These are phyloP conservation scores for Onychomys arenicola DNA, from an alignment of 2,797 vertebrate genomes.

Conservation along the genomic window DNA sequence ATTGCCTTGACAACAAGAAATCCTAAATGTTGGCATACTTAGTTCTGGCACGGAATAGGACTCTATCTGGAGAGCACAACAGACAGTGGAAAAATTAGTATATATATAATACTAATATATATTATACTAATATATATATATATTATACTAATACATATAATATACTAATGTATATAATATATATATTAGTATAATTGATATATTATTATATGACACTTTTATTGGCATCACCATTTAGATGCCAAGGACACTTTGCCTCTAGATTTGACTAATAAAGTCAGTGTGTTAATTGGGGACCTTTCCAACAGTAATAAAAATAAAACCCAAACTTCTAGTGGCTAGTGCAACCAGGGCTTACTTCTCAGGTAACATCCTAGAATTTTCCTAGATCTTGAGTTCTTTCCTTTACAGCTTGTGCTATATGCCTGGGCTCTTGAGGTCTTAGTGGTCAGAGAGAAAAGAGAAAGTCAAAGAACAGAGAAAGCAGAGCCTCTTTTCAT, in stretches of 20 bases:
- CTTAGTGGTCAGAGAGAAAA: slow-evolving; percentile 18
- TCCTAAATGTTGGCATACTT: neutral
- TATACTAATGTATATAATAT: too few relatives aligned
- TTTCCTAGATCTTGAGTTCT: neutral
- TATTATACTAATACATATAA: too few relatives aligned
- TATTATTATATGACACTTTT: neutral
- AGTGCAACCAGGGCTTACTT: neutral
- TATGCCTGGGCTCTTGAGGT: neutral
- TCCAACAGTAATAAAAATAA: slow-evolving; percentile 12
- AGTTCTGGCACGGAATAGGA: neutral
- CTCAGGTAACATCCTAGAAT: neutral
- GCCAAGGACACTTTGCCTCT: neutral
- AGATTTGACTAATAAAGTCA: neutral
- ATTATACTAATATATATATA: too few relatives aligned
- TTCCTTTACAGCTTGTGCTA: neutral
- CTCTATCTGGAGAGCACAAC: neutral
- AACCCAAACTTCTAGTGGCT: neutral
- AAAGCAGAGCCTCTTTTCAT: neutral
- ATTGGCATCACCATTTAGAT: neutral
- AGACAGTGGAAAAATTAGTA: neutral
- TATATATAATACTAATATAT: too few relatives aligned
- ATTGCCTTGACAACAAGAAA: neutral
- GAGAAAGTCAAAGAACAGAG: neutral
- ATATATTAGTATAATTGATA: too few relatives aligned
- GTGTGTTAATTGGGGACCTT: neutral